Evolutionary conservation across 2,888 invertebrate species (phyloP).

Genomic region (Plebejus melissa): DNA sequence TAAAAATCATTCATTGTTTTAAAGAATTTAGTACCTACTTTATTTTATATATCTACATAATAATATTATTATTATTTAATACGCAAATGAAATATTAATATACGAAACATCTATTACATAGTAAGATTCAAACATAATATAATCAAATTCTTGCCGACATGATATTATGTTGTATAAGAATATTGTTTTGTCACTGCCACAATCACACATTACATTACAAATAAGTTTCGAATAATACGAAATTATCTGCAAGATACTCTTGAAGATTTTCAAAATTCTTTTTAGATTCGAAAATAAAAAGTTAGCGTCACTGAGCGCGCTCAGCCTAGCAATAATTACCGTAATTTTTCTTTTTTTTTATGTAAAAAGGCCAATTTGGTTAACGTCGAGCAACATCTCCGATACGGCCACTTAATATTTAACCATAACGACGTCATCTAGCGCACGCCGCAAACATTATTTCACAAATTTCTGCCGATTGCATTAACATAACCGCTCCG

Average conservation of each 20-base stretch:
- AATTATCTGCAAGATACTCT: not conserved
- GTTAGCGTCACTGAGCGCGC: not conserved
- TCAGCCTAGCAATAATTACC: conserved; percentile 29
- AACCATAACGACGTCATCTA: conserved; percentile 63
- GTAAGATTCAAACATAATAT: not conserved
- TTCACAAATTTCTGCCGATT: conserved; percentile 61
- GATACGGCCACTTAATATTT: conserved; percentile 49
- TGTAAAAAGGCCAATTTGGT: not conserved
- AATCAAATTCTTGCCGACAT: not conserved
- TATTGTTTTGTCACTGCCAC: too few species aligned
- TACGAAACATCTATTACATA: not conserved
- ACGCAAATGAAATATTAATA: not conserved
- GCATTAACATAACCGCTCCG: conserved; percentile 77
- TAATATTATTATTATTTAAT: too few species aligned
- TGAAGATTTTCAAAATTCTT: not conserved
- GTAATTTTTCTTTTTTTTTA: not conserved
- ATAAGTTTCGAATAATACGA: not conserved
- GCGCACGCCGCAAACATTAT: conserved; percentile 65
- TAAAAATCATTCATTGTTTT: not conserved
- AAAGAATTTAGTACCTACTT: not conserved
- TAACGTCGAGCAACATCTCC: not conserved
- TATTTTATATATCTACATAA: not conserved
- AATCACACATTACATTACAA: not conserved
- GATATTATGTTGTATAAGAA: not conserved
- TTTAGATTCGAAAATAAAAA: not conserved